Percentiles rank a stretch among this genome's conserved stretches.
These are phyloP conservation scores for Polylopha cassiicola DNA, from an alignment of 2,888 invertebrate genomes.

Conservation along the genomic window DNA sequence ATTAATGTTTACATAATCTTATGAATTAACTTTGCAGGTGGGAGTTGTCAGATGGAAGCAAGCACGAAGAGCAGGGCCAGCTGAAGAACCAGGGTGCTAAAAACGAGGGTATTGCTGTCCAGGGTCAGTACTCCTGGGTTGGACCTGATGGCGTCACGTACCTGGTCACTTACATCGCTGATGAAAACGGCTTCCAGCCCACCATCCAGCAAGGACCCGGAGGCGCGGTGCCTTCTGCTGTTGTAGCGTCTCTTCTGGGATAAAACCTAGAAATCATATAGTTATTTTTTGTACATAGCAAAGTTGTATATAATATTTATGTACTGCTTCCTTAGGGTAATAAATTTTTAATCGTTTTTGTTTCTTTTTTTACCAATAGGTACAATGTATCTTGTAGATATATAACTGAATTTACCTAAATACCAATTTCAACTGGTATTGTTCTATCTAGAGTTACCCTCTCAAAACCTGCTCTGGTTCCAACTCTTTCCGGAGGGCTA, in stretches of 20 bases:
- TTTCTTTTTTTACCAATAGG: slow-evolving; percentile 2
- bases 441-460: no score
- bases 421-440: no score
- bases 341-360: slow-evolving; percentile 12
- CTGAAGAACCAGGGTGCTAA: slow-evolving; percentile 76
- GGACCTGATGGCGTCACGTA: slow-evolving; percentile 77
- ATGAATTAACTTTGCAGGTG: no score
- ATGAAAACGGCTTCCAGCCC: slow-evolving; percentile 72
- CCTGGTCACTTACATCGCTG: slow-evolving; percentile 77
- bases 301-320: slow-evolving; percentile 72
- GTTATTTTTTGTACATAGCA: slow-evolving; percentile 41
- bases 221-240: slow-evolving; percentile 52
- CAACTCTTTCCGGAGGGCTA: no score
- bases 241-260: slow-evolving; percentile 57
- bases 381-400: no score
- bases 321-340: slow-evolving; percentile 41
- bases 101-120: slow-evolving; percentile 74
- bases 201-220: slow-evolving; percentile 63
- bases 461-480: no score
- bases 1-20: no score
- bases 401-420: no score
- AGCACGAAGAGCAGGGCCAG: slow-evolving; percentile 74
- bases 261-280: slow-evolving; percentile 31
- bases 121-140: slow-evolving; percentile 75
- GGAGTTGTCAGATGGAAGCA: slow-evolving; percentile 77